A percentile compares a stretch with the other conserved stretches of the same genome.
These are phyloP conservation scores for Gonatopus flavifemur DNA, from an alignment of 1,140 invertebrate genomes.

Conservation along the genomic window DNA sequence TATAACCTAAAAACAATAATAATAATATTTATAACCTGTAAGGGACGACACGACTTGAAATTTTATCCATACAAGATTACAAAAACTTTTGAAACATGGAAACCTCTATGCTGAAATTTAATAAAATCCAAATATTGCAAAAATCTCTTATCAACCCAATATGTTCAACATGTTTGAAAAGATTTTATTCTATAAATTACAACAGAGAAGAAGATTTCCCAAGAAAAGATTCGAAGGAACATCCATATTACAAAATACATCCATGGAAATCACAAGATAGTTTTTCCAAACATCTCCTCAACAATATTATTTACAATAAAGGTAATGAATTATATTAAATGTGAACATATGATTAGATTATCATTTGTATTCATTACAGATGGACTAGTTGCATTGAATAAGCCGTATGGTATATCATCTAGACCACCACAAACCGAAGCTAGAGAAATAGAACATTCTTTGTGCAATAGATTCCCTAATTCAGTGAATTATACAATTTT, in stretches of 20 bases:
- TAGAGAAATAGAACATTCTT: not conserved
- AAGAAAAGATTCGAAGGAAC: slow-evolving; percentile 14
- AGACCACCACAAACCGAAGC: not conserved
- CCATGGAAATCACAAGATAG: slow-evolving; percentile 40
- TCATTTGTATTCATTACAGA: slow-evolving; percentile 31
- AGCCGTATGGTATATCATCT: slow-evolving; percentile 51
- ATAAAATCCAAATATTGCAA: too few species aligned
- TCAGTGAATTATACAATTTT: slow-evolving; percentile 32
- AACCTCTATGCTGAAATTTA: too few species aligned
- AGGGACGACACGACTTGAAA: too few species aligned
- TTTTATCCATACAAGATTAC: too few species aligned
- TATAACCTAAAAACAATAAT: too few species aligned
- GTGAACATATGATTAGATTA: slow-evolving; percentile 6
- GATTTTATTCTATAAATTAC: too few species aligned
- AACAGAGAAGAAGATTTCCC: not conserved
- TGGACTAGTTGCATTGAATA: slow-evolving; percentile 52
- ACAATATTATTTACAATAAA: slow-evolving; percentile 40
- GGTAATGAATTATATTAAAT: slow-evolving; percentile 20
- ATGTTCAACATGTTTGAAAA: too few species aligned
- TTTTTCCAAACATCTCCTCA: slow-evolving; percentile 29
- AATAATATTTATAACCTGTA: too few species aligned
- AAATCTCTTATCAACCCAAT: too few species aligned
- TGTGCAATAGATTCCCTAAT: slow-evolving; percentile 14
- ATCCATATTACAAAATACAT: slow-evolving; percentile 41
- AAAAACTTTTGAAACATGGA: too few species aligned